Evolutionary conservation across 2,888 invertebrate species (phyloP).

Genomic region (Eilema depressum): DNA sequence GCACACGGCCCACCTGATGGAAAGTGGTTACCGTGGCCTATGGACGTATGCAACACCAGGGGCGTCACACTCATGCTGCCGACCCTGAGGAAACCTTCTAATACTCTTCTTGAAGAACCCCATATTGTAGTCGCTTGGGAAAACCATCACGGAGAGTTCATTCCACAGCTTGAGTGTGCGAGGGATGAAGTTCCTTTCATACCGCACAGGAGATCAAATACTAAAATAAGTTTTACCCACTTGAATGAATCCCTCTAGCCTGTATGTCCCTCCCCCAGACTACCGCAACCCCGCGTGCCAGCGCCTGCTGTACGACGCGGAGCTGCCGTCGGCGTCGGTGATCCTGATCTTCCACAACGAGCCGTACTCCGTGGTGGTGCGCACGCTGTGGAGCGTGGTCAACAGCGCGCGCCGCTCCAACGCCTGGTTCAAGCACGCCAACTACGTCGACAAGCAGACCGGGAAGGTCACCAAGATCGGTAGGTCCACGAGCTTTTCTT

Average conservation of each 20-base stretch:
- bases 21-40: too few relatives aligned
- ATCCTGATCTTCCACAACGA: slow-evolving; percentile 96
- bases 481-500: slow-evolving; percentile 47
- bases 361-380: slow-evolving; percentile 93
- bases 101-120: too few relatives aligned
- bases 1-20: too few relatives aligned
- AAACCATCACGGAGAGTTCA: too few relatives aligned
- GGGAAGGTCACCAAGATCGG: slow-evolving; percentile 68
- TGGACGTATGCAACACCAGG: too few relatives aligned
- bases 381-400: slow-evolving; percentile 96
- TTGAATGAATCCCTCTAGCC: neutral
- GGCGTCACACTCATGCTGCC: too few relatives aligned
- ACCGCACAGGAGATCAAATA: too few relatives aligned
- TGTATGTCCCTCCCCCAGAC: slow-evolving; percentile 54
- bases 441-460: slow-evolving; percentile 63
- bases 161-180: too few relatives aligned
- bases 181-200: too few relatives aligned
- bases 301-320: slow-evolving; percentile 80
- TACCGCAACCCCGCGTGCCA: slow-evolving; percentile 77
- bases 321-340: slow-evolving; percentile 91
- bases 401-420: slow-evolving; percentile 88
- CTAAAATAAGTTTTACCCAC: too few relatives aligned
- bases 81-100: too few relatives aligned
- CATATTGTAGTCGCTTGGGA: too few relatives aligned
- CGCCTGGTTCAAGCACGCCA: slow-evolving; percentile 72